Percentiles rank a stretch among this genome's conserved stretches.
Evolutionary conservation across 30 jellyfish, hydroid and myxozoan species (phyloP).

Genomic region (Turritopsis dohrnii): DNA sequence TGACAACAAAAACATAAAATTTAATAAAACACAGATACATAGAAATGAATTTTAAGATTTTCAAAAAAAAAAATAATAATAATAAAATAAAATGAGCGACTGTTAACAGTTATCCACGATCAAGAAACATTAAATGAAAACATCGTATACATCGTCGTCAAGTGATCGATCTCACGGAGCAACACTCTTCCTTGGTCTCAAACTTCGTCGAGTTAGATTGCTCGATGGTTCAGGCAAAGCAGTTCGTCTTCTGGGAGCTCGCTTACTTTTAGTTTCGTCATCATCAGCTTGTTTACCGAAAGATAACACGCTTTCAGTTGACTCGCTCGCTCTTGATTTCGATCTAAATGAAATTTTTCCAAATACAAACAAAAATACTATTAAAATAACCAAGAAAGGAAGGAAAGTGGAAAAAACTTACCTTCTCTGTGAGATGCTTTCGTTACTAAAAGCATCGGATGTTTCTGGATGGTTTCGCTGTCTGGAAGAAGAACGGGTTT

Average conservation of each 20-base stretch:
- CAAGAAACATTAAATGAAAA: neutral
- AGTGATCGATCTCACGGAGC: slow-evolving; percentile 23
- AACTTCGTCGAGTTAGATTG: neutral
- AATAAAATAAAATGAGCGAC: neutral
- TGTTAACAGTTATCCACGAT: neutral
- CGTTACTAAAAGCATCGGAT: neutral
- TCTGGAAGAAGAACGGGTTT: neutral
- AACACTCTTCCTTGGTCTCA: slow-evolving; percentile 47
- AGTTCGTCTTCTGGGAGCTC: slow-evolving; percentile 19
- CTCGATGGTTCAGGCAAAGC: neutral
- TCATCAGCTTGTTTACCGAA: neutral
- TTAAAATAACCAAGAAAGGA: neutral
- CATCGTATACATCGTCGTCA: slow-evolving; percentile 37
- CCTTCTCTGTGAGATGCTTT: neutral
- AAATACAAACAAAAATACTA: neutral
- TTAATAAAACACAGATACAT: neutral
- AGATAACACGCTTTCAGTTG: slow-evolving; percentile 16
- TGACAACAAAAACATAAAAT: neutral
- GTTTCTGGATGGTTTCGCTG: neutral
- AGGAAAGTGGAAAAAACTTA: neutral
- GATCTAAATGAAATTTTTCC: neutral
- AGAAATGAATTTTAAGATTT: neutral
- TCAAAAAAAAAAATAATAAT: too few species aligned
- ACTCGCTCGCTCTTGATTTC: neutral
- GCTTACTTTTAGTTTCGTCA: neutral